These are phyloP conservation scores for Thymelicus sylvestris DNA, from an alignment of 2,888 invertebrate genomes.

Conservation along the genomic window DNA sequence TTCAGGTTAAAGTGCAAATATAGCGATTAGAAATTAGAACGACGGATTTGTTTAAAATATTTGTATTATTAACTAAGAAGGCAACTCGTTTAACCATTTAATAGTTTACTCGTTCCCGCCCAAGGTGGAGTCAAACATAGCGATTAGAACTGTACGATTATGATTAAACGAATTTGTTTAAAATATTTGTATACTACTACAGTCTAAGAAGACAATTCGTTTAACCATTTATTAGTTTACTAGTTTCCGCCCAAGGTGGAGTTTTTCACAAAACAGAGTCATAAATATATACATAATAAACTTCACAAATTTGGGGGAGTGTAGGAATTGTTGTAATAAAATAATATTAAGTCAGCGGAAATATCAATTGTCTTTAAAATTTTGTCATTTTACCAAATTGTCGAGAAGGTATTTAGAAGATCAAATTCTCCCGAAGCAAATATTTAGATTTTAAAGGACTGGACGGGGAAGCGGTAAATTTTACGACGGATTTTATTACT, in stretches of 20 bases:
- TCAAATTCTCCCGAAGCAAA: constrained; percentile 27
- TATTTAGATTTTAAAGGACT: constrained; percentile 29
- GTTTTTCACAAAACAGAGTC: too few species aligned
- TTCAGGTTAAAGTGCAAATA: constrained; percentile 5
- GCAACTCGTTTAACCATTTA: too few species aligned
- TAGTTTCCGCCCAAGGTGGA: too few species aligned
- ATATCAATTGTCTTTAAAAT: constrained; percentile 1
- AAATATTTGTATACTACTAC: not conserved
- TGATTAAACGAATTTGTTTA: not conserved
- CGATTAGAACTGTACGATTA: not conserved
- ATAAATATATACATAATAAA: too few species aligned
- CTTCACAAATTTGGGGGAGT: too few species aligned
- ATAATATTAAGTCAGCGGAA: not conserved
- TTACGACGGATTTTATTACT: constrained; percentile 36
- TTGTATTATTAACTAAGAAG: not conserved
- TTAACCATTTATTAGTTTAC: too few species aligned
- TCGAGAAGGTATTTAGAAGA: constrained; percentile 25
- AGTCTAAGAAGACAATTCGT: not conserved
- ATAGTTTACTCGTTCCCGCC: too few species aligned
- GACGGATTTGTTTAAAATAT: not conserved
- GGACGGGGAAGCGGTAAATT: constrained; percentile 17
- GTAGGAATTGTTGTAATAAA: too few species aligned
- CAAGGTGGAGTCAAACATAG: too few species aligned
- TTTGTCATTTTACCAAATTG: constrained; percentile 5
- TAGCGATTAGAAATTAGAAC: too few species aligned